A percentile compares a stretch with the other conserved stretches of the same genome.
phyloP scores from a whole-genome alignment of 1,140 invertebrate species.

The Dreissena polymorpha region DNA sequence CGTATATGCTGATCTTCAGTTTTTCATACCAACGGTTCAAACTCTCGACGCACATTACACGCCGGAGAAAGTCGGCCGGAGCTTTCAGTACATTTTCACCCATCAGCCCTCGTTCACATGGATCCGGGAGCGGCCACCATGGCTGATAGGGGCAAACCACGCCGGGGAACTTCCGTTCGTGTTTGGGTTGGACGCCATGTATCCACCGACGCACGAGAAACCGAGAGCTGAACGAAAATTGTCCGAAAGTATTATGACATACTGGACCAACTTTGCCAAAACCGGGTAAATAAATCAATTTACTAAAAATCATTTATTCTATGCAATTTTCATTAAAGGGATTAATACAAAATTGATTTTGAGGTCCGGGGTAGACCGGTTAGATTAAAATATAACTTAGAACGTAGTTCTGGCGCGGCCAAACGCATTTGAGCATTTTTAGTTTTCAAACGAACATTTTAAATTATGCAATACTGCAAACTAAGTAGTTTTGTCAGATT shows the following conservation, averaged over 20 bases:
- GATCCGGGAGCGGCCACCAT: slow-evolving; percentile 25
- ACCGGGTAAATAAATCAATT: slow-evolving; percentile 89
- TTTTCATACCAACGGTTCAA: slow-evolving; percentile 54
- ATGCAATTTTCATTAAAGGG: neutral
- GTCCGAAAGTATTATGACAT: slow-evolving; percentile 93
- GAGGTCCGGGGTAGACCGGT: neutral
- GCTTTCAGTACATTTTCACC: slow-evolving; percentile 61
- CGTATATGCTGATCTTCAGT: slow-evolving; percentile 62
- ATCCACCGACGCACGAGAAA: neutral
- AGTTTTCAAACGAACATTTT: neutral
- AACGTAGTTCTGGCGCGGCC: neutral
- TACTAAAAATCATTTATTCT: slow-evolving; percentile 71
- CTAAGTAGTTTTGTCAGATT: neutral
- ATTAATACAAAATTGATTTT: neutral
- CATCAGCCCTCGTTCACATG: slow-evolving; percentile 23
- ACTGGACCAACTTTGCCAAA: slow-evolving; percentile 95
- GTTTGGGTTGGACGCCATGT: slow-evolving; percentile 57
- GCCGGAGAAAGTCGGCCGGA: neutral
- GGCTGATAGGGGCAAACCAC: slow-evolving; percentile 63
- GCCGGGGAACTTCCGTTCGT: slow-evolving; percentile 61
- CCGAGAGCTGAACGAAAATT: slow-evolving; percentile 89
- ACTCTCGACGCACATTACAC: slow-evolving; percentile 36
- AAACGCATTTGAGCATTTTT: neutral
- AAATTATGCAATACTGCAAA: neutral
- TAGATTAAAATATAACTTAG: neutral